Evolutionary conservation across 2,113 vertebrate genomes (phyloP).

Genomic region (Chrysochloris asiatica): DNA sequence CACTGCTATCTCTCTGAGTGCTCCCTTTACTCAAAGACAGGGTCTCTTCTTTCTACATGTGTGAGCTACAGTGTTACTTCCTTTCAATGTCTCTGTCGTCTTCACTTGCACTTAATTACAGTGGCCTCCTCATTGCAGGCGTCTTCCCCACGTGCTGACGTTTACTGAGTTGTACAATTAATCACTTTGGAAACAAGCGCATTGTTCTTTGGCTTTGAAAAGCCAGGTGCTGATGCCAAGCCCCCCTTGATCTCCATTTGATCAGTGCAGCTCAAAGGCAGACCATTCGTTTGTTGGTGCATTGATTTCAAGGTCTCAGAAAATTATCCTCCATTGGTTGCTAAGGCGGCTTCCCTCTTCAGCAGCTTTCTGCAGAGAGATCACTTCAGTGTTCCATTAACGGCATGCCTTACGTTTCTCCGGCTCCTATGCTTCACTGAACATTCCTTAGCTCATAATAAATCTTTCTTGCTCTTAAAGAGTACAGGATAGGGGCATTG

Average conservation of each 20-base stretch:
- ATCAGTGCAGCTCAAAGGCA: neutral
- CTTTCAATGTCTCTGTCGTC: neutral
- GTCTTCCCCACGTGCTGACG: slow-evolving; percentile 2
- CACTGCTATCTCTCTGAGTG: neutral
- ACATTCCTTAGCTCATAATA: neutral
- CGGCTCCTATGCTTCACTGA: neutral
- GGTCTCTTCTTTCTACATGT: neutral
- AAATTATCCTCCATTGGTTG: slow-evolving; percentile 34
- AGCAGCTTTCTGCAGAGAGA: neutral
- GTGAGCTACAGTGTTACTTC: neutral
- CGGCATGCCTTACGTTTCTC: neutral
- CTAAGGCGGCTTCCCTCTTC: neutral
- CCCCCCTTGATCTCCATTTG: neutral
- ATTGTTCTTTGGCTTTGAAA: slow-evolving; percentile 30
- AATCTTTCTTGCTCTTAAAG: neutral
- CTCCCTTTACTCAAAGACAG: neutral
- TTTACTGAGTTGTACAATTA: slow-evolving; percentile 17
- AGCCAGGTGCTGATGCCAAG: neutral
- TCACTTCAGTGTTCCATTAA: slow-evolving; percentile 46
- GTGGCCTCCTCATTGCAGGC: neutral
- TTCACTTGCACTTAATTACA: slow-evolving; percentile 25
- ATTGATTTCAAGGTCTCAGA: slow-evolving; percentile 29
- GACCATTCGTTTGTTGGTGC: neutral
- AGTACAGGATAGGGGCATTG: neutral
- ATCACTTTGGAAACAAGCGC: slow-evolving; percentile 23